Evolutionary conservation across 2,113 vertebrate genomes (phyloP), one percentile per base, ranked within the genome.

Genomic region (Actenoides lindsayi): DNA sequence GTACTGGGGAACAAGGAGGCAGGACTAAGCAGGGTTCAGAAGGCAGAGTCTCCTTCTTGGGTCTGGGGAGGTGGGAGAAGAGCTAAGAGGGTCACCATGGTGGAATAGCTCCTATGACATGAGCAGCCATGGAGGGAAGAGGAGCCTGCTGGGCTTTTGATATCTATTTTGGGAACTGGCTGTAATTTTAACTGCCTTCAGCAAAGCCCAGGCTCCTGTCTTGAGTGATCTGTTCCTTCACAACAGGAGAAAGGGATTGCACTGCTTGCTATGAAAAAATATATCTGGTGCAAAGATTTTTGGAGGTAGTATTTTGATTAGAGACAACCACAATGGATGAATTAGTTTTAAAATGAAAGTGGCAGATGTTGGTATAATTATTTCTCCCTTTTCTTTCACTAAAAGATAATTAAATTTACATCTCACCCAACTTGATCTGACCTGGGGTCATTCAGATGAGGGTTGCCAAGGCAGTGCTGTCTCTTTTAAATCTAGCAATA

Each of bases 401-500:
- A 31, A 73, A 76, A 73, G 42, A 41, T 83, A 83, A 65, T 87
- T 90, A 94, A 77, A 74, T 50, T 13, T 28, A 46, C 33, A 48
- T 24, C 12, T 83, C 82, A 81, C 68, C 62, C 65, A 85, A 60
- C 63, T 70, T 57, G 78, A 90, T 79, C 71, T 92, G 95, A 94
- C 83, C 64, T 82, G 83, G 33, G 82, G 80, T 95, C 39, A 9
- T 90, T 89, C 86, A 83, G 53, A 63, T 67, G 33, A 89, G 65
- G 15, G 48, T 84, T 96, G 69, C 50, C 95, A 81, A 90, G 5
- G 24, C 19, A 39, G 16, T 67, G n/a, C 51, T 48, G 16, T 76
- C 56, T 94, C 60, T 94, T 41, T 94, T 41, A 96, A 88, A 76
- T 88, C 73, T 89, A 68, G 60, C n/a, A 86, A 28, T 86, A 67